These are phyloP conservation scores for Gasterosteus aculeatus DNA, from an alignment of 2,113 vertebrate species.

Conservation along the genomic window DNA sequence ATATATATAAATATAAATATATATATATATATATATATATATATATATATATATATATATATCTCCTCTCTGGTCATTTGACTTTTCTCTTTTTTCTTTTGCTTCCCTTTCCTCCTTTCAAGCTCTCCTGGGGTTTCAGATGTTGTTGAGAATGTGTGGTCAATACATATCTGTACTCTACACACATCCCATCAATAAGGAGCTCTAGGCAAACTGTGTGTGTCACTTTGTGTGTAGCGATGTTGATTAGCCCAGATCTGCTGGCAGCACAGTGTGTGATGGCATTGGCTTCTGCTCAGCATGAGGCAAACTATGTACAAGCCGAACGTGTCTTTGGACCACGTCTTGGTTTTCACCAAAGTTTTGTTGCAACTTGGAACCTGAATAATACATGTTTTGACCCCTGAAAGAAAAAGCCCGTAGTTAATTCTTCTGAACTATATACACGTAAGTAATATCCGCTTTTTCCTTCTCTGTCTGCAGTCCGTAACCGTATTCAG, in stretches of 20 bases:
- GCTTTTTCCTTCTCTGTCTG: constrained; percentile 41
- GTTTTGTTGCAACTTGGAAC: constrained; percentile 18
- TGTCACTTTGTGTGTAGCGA: constrained; percentile 71
- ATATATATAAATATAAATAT: background rate
- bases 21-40: background rate
- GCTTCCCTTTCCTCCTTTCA: background rate
- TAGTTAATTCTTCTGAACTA: background rate
- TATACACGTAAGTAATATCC: background rate
- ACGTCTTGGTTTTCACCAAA: constrained; percentile 14
- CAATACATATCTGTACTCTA: constrained; percentile 70
- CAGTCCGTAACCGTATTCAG: constrained; percentile 95
- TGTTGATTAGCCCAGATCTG: constrained; percentile 73
- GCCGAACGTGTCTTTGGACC: constrained; percentile 41
- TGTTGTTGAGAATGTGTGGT: constrained; percentile 59
- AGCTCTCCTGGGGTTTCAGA: constrained; percentile 29
- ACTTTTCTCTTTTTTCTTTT: background rate
- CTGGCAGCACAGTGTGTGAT: constrained; percentile 74
- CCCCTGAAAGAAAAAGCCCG: background rate
- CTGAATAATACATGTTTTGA: background rate
- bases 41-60: too few species aligned
- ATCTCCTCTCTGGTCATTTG: background rate
- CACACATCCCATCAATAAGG: constrained; percentile 57
- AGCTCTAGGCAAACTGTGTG: constrained; percentile 33
- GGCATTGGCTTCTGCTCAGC: constrained; percentile 73
- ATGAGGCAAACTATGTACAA: constrained; percentile 52